Conservation (phyloP, 2,797 vertebrate genomes). For the Percopsis omiscomaycus region DNA sequence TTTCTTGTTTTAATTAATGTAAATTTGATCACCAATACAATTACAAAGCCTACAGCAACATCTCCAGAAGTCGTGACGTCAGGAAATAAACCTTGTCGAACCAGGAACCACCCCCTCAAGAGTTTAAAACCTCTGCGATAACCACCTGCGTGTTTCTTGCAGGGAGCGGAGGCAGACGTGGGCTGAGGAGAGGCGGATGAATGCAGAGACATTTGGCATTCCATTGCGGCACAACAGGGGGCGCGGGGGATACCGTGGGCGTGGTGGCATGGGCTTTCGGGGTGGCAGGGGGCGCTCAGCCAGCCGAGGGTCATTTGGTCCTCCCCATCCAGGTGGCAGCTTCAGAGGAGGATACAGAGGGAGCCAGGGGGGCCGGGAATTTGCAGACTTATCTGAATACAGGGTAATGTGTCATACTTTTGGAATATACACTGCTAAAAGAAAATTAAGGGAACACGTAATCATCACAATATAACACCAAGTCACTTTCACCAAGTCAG, state of each 20-base stretch:
- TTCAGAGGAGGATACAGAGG: constrained; percentile 89
- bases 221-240: constrained; percentile 87
- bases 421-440: neutral
- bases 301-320: constrained; percentile 78
- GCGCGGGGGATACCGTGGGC: constrained; percentile 86
- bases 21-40: neutral
- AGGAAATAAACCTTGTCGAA: no score
- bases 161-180: constrained; percentile 95
- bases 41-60: neutral
- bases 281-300: constrained; percentile 83
- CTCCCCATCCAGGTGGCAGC: constrained; percentile 68
- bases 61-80: no score
- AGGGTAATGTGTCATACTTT: constrained; percentile 78
- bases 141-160: neutral
- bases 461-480: no score
- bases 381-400: constrained; percentile 88
- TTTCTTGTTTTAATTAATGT: neutral
- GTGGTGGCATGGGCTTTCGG: constrained; percentile 86
- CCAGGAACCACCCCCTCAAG: no score
- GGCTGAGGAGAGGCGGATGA: constrained; percentile 94
- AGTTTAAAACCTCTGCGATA: neutral
- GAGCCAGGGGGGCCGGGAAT: constrained; percentile 89
- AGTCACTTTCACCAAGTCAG: no score
- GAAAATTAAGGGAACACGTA: no score
- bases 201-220: constrained; percentile 94